Evolutionary conservation across 2,113 vertebrate species (phyloP), one percentile per base, ranked within the genome.

Genomic region (Oryzias curvinotus): DNA sequence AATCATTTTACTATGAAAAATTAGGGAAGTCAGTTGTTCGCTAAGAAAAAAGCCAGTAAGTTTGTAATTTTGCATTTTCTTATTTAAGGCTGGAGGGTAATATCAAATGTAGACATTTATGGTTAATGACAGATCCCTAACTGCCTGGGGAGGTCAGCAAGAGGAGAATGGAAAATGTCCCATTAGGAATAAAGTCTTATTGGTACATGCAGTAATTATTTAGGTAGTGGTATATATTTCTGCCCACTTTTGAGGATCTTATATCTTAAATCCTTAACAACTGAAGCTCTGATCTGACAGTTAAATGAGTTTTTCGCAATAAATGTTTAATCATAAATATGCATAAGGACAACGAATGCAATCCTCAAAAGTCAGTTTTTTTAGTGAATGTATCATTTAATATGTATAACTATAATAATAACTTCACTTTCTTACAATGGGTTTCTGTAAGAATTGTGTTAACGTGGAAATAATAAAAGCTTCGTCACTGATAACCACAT

Each of bases 401-500:
- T 4, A 28, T 25, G 23, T 25, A 49, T 30, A 10, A 28, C 15
- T 70, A n/a, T 26, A 8, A 30, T 36, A 36, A 36, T 36, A 36
- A 36, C 30, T 36, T 36, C 30, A 36, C 30, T 36, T 36, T 36
- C 30, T 36, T 36, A 12, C 30, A 26, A 45, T 52, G 23, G 44
- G n/a, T 5, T 67, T 42, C 26, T n/a, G 67, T 65, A 63, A 65
- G 50, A 52, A 21, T 6, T 16, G 30, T 44, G 26, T 70, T 28
- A 26, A 63, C 61, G 30, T 71, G 45, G 42, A 60, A 18, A 69
- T 64, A 42, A 25, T 71, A 14, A 65, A 63, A 65, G 56, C 23
- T n/a, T n/a, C n/a, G n/a, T n/a, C n/a, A n/a, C n/a, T n/a, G n/a
- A n/a, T n/a, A n/a, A n/a, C n/a, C n/a, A n/a, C n/a, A n/a, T n/a